A percentile compares a stretch with the other conserved stretches of the same genome.
These are phyloP conservation scores for Euglossa dilemma DNA, from an alignment of 1,140 invertebrate species.

Conservation along the genomic window DNA sequence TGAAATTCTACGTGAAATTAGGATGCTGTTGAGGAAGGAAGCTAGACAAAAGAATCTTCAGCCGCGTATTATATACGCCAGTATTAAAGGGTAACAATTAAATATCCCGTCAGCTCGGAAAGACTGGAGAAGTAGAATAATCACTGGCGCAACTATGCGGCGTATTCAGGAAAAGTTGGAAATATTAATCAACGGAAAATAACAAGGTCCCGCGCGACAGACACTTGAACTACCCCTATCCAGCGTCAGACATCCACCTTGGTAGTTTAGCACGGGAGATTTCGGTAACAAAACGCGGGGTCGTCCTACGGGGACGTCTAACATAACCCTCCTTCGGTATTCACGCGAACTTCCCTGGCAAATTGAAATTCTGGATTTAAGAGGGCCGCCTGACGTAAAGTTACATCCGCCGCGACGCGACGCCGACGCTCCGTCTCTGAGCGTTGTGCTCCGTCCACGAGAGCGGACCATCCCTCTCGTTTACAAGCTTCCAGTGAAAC, in stretches of 20 bases:
- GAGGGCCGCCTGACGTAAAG: background rate
- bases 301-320: background rate
- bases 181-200: background rate
- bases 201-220: background rate
- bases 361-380: constrained; percentile 44
- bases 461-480: background rate
- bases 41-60: too few relatives aligned
- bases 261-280: background rate
- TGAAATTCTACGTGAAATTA: too few relatives aligned
- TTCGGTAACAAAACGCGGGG: constrained; percentile 10
- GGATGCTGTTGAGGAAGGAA: too few relatives aligned
- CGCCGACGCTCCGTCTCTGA: background rate
- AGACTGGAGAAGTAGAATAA: background rate
- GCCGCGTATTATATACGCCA: too few relatives aligned
- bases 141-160: background rate
- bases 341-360: constrained; percentile 20
- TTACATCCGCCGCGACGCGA: background rate
- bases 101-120: too few relatives aligned
- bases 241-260: background rate
- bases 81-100: too few relatives aligned
- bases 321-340: constrained; percentile 22
- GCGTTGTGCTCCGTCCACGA: constrained; percentile 1
- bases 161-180: background rate
- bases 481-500: background rate
- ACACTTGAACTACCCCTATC: background rate